Percentiles rank a stretch among this genome's conserved stretches.
Evolutionary conservation across 2,113 vertebrate species (phyloP).

Genomic region (Anoura caudifer): DNA sequence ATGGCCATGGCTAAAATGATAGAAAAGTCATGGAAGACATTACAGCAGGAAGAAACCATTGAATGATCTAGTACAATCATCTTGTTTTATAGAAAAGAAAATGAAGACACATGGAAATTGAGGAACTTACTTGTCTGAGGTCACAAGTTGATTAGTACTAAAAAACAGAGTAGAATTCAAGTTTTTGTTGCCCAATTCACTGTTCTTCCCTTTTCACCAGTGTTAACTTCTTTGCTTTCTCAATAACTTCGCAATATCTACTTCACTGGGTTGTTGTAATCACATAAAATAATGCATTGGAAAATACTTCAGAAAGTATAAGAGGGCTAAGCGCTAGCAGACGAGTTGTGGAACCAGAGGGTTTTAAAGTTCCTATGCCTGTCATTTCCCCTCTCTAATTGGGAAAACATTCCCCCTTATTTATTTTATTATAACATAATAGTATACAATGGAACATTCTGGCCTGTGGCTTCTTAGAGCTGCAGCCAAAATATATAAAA

Average conservation of each 20-base stretch:
- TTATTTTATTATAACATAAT: background rate
- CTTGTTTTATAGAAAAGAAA: constrained; percentile 7
- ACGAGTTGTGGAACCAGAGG: background rate
- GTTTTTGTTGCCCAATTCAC: background rate
- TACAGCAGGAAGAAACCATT: background rate
- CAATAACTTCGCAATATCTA: background rate
- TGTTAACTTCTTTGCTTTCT: background rate
- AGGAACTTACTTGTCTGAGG: background rate
- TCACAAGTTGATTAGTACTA: background rate
- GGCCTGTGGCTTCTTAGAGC: background rate
- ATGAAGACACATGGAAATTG: background rate
- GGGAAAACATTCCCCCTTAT: background rate
- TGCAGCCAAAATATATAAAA: background rate
- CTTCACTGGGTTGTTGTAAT: background rate
- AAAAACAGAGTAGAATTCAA: background rate
- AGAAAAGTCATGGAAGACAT: background rate
- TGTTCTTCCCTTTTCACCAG: background rate
- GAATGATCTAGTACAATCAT: background rate
- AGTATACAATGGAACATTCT: background rate
- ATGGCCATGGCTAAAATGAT: background rate
- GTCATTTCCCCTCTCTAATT: background rate
- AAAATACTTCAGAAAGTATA: background rate
- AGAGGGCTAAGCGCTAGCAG: background rate
- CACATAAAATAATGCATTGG: background rate
- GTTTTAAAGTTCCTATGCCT: background rate